Evolutionary conservation across 2,797 vertebrate genomes (phyloP).

Genomic region (Pteropus rufus): DNA sequence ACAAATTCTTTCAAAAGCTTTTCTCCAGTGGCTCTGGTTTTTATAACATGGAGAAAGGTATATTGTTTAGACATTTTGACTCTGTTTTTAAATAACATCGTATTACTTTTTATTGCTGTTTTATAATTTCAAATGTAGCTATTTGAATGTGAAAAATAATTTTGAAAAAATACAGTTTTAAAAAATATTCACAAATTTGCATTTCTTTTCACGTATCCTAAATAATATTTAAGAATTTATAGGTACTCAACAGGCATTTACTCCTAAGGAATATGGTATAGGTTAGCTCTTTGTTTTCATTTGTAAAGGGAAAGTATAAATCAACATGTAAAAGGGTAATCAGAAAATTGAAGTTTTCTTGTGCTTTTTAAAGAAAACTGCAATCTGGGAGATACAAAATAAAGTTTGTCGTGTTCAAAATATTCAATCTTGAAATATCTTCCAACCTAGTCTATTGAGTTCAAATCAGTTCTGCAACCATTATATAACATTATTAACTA

Average conservation of each 20-base stretch:
- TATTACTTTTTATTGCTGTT: not conserved
- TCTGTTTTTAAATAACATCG: not conserved
- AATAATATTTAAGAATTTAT: slow-evolving; percentile 3
- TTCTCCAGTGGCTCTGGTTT: not conserved
- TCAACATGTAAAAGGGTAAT: not conserved
- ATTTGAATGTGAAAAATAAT: not conserved
- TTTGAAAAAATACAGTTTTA: not conserved
- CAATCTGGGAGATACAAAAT: not conserved
- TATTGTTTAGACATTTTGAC: not conserved
- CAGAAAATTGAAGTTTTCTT: not conserved
- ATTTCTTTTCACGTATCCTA: not conserved
- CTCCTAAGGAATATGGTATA: not conserved
- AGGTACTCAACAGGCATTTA: not conserved
- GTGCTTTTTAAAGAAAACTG: slow-evolving; percentile 10
- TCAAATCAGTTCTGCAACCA: not conserved
- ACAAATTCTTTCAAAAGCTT: not conserved
- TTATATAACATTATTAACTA: not conserved
- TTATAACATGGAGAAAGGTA: not conserved
- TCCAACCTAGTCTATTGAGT: not conserved
- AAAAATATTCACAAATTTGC: not conserved
- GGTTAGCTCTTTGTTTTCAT: not conserved
- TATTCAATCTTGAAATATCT: not conserved
- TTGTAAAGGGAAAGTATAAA: not conserved
- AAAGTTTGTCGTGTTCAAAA: not conserved
- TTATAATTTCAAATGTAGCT: not conserved